These are phyloP conservation scores for Anthrax anthrax DNA, from an alignment of 2,888 invertebrate genomes.

Conservation along the genomic window DNA sequence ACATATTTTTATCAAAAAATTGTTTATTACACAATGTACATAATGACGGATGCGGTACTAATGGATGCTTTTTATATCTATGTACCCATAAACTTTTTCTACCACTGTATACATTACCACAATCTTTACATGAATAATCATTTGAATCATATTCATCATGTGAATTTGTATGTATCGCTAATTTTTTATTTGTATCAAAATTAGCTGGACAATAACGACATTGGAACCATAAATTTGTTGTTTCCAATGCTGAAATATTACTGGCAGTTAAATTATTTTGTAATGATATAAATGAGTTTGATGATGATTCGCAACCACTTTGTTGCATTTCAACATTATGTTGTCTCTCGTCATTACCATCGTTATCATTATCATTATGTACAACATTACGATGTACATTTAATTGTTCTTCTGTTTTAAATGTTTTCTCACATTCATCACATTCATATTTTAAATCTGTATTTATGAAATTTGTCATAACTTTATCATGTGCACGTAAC, in stretches of 20 bases:
- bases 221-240: conserved; percentile 25
- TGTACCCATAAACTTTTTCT: conserved; percentile 35
- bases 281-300: neutral
- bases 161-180: conserved; percentile 34
- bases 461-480: conserved; percentile 28
- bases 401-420: conserved; percentile 27
- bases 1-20: conserved; percentile 32
- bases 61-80: conserved; percentile 35
- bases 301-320: neutral
- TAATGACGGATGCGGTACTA: conserved; percentile 30
- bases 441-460: conserved; percentile 30
- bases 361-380: conserved; percentile 18
- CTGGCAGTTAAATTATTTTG: neutral
- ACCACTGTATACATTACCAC: conserved; percentile 34
- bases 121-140: conserved; percentile 35
- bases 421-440: conserved; percentile 32
- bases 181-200: conserved; percentile 33
- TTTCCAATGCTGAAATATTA: no score
- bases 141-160: conserved; percentile 34
- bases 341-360: neutral
- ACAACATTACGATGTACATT: conserved; percentile 28
- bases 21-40: conserved; percentile 32
- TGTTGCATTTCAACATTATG: conserved; percentile 8
- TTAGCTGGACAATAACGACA: conserved; percentile 35
- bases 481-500: conserved; percentile 30